Evolutionary conservation across 2,113 vertebrate species (phyloP).

Genomic region (Oxyura jamaicensis): DNA sequence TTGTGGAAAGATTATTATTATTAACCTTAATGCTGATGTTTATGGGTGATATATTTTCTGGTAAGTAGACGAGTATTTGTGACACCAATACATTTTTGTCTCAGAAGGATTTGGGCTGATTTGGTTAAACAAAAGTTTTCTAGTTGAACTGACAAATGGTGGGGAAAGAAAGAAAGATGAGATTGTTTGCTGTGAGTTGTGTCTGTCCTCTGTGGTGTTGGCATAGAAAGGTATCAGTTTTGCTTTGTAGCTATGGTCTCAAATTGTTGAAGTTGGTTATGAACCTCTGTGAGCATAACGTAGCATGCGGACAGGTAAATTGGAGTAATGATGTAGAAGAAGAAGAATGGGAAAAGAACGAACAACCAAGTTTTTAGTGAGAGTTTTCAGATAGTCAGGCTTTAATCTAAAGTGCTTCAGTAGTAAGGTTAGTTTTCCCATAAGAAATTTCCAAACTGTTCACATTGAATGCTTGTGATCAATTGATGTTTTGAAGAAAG

Average conservation of each 20-base stretch:
- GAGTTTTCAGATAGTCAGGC: not conserved
- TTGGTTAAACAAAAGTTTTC: not conserved
- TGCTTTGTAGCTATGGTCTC: not conserved
- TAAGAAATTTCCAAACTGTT: not conserved
- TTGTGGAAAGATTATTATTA: not conserved
- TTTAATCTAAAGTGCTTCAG: not conserved
- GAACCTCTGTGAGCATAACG: not conserved
- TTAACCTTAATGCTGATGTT: not conserved
- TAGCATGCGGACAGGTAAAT: not conserved
- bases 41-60: not conserved
- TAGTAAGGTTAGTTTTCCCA: not conserved
- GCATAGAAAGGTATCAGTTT: not conserved
- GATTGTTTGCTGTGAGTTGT: not conserved
- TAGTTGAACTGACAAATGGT: rapidly evolving
- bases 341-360: not conserved
- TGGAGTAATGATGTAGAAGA: not conserved
- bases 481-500: not conserved
- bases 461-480: not conserved
- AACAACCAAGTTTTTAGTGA: not conserved
- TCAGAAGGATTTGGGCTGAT: not conserved
- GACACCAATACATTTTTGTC: not conserved
- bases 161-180: not conserved
- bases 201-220: not conserved
- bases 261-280: not conserved
- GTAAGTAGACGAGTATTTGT: not conserved